Evolutionary conservation across 2,888 invertebrate species (phyloP).

Genomic region (Baronia brevicornis): DNA sequence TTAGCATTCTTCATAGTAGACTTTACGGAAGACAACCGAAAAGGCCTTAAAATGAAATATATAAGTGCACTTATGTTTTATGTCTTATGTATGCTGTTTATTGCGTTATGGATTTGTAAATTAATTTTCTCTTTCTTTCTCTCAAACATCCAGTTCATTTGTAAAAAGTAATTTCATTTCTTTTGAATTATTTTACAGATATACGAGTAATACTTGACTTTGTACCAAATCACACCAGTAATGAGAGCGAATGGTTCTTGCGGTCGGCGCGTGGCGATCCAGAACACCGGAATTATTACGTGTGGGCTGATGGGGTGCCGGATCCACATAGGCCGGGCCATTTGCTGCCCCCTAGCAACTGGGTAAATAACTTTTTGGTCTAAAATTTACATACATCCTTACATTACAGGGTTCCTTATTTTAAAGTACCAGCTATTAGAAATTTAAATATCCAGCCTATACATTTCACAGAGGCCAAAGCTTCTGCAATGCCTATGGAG

Average conservation of each 20-base stretch:
- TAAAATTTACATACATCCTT: background rate
- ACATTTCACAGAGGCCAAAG: too few species aligned
- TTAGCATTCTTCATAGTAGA: too few species aligned
- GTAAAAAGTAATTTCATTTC: background rate
- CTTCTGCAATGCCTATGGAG: too few species aligned
- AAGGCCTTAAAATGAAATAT: too few species aligned
- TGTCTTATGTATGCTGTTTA: too few species aligned
- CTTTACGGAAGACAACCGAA: too few species aligned
- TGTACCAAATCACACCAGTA: slow-evolving; percentile 85
- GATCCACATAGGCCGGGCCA: slow-evolving; percentile 39
- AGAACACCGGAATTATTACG: slow-evolving; percentile 81
- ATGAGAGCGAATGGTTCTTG: slow-evolving; percentile 88
- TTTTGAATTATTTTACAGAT: slow-evolving; percentile 32
- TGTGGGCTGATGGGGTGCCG: slow-evolving; percentile 75
- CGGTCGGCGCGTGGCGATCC: slow-evolving; percentile 74
- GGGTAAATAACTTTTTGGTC: slow-evolving; percentile 65
- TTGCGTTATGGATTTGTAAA: background rate
- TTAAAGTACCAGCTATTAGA: background rate
- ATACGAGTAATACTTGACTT: slow-evolving; percentile 77
- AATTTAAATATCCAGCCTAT: too few species aligned
- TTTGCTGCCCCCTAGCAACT: slow-evolving; percentile 80
- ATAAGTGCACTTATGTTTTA: too few species aligned
- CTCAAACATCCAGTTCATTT: too few species aligned
- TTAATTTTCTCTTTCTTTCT: background rate
- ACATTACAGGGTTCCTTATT: background rate